phyloP scores from a whole-genome alignment of 2,888 invertebrate genomes.

The Hydrotaea cyrtoneurina region DNA sequence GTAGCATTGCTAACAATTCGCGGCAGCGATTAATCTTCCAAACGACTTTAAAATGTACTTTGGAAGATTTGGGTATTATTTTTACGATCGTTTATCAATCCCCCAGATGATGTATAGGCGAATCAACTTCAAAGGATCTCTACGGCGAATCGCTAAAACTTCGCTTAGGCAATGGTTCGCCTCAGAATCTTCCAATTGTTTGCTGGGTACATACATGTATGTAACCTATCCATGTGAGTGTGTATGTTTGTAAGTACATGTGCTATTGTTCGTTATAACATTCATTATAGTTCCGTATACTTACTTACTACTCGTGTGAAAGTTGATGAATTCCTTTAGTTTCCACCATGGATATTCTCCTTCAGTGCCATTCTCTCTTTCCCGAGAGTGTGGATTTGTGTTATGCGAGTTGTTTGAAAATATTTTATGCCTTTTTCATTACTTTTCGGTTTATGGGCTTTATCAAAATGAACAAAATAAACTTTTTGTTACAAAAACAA shows the following conservation, averaged over 20 bases:
- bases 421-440: slow-evolving; percentile 62
- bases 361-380: background rate
- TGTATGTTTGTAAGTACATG: background rate
- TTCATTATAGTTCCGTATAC: background rate
- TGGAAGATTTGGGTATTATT: no score
- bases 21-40: no score
- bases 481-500: background rate
- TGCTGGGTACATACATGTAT: no score
- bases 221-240: no score
- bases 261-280: slow-evolving; percentile 13
- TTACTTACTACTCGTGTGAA: background rate
- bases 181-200: no score
- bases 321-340: slow-evolving; percentile 31
- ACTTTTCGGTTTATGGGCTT: slow-evolving; percentile 55
- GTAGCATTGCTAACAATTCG: no score
- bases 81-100: no score
- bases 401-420: slow-evolving; percentile 38
- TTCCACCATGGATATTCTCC: slow-evolving; percentile 19
- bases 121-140: no score
- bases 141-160: no score
- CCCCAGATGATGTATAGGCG: no score
- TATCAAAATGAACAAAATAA: slow-evolving; percentile 39
- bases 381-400: background rate
- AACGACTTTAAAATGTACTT: no score
- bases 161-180: no score